A percentile compares a stretch with the other conserved stretches of the same genome.
Evolutionary conservation across 1,140 invertebrate genomes (phyloP).

Genomic region (Platyura marginata): DNA sequence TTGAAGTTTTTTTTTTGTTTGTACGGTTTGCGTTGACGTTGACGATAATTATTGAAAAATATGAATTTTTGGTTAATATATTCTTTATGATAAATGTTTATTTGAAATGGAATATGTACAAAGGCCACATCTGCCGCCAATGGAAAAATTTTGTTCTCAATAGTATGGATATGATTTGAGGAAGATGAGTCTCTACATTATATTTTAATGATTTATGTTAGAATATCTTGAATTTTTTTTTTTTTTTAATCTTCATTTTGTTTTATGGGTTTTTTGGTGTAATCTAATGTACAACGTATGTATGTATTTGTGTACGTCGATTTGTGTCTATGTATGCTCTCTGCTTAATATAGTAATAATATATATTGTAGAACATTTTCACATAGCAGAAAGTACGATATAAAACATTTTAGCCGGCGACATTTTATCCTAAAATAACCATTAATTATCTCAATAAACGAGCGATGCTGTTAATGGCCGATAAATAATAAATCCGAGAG

Average conservation of each 20-base stretch:
- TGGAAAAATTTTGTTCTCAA: no score
- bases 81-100: not conserved
- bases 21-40: not conserved
- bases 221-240: not conserved
- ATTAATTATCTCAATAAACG: constrained; percentile 5
- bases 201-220: not conserved
- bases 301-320: no score
- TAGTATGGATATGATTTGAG: no score
- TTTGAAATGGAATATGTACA: not conserved
- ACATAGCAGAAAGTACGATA: not conserved
- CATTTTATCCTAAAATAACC: constrained; percentile 6
- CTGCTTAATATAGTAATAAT: no score
- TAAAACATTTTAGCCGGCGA: constrained; percentile 2
- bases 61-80: not conserved
- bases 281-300: not conserved
- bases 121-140: not conserved
- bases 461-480: constrained; percentile 5
- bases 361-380: no score
- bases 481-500: constrained; percentile 5
- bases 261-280: not conserved
- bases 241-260: not conserved
- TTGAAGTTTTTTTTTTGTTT: not conserved
- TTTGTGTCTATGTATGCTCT: no score
- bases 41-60: not conserved
- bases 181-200: no score